Conservation (phyloP, 2,113 vertebrate genomes). For the Nyctereutes procyonoides region DNA sequence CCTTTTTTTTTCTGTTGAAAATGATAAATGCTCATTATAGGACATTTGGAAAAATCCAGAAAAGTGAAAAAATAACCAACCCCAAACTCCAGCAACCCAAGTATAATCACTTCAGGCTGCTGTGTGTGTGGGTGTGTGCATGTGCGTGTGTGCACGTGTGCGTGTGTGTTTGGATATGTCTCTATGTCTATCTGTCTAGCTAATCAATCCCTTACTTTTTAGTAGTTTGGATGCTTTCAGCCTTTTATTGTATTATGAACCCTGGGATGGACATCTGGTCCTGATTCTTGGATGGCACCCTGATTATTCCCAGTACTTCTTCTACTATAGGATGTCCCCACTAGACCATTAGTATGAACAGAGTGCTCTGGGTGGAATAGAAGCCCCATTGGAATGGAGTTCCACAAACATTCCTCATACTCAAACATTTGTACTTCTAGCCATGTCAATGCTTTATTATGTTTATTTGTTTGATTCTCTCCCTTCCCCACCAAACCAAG, state of each 20-base stretch:
- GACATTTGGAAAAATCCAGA: constrained; percentile 14
- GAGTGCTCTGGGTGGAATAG: not conserved
- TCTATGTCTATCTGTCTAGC: not conserved
- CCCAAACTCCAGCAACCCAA: not conserved
- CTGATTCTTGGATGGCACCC: not conserved
- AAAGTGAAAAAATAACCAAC: not conserved
- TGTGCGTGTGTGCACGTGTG: accelerated
- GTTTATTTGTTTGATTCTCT: not conserved
- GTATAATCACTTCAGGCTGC: not conserved
- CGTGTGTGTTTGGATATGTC: accelerated
- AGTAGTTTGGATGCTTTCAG: not conserved
- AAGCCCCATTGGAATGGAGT: not conserved
- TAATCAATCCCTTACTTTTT: not conserved
- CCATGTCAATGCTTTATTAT: not conserved
- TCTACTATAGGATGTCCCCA: accelerated
- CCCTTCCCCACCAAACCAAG: not conserved
- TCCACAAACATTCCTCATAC: not conserved
- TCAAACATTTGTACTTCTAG: not conserved
- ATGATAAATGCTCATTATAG: not conserved
- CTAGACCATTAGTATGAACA: not conserved
- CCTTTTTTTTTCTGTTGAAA: not conserved
- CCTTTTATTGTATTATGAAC: not conserved
- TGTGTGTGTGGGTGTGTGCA: not conserved
- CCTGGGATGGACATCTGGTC: not conserved
- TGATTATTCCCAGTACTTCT: not conserved